Conservation (phyloP, 1,140 invertebrate genomes). For the Mercenaria mercenaria region DNA sequence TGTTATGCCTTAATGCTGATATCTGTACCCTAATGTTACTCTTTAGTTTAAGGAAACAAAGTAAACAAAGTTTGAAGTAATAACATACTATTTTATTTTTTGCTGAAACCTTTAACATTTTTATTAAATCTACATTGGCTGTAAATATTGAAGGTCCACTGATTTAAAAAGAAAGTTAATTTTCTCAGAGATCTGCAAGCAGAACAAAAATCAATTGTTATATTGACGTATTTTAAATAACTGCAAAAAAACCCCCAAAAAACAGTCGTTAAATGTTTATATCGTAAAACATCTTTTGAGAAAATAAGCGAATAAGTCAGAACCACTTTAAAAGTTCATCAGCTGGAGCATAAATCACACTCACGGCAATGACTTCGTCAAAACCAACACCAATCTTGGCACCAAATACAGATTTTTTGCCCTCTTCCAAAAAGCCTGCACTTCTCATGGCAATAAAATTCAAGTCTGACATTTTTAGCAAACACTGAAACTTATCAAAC, state of each 20-base stretch:
- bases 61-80: too few relatives aligned
- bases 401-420: constrained; percentile 1
- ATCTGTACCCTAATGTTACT: too few relatives aligned
- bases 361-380: background rate
- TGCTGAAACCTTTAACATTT: too few relatives aligned
- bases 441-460: constrained; percentile 45
- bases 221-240: background rate
- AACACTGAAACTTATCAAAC: constrained; percentile 50
- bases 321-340: constrained; percentile 1
- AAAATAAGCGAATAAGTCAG: background rate
- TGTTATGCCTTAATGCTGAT: too few relatives aligned
- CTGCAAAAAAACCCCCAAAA: too few relatives aligned
- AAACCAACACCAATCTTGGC: background rate
- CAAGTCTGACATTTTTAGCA: constrained; percentile 44
- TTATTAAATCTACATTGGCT: too few relatives aligned
- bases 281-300: background rate
- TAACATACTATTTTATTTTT: too few relatives aligned
- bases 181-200: too few relatives aligned
- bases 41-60: too few relatives aligned
- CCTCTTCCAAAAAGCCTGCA: background rate
- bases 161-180: too few relatives aligned
- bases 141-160: too few relatives aligned
- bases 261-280: too few relatives aligned
- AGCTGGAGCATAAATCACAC: background rate
- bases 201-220: background rate